Conservation (phyloP, 1,140 invertebrate species). For the Nylanderia fulva region DNA sequence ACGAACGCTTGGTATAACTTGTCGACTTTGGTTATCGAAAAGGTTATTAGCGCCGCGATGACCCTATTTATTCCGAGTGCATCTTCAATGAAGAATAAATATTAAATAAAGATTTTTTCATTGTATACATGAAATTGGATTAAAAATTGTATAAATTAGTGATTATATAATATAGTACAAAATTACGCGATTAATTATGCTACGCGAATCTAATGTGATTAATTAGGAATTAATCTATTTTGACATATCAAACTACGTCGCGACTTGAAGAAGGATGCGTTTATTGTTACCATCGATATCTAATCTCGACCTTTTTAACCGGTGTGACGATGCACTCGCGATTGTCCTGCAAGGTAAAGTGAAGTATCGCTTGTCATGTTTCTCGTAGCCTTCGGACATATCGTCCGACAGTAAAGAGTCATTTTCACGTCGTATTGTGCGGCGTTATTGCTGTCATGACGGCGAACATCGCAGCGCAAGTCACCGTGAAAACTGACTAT, state of each 20-base stretch:
- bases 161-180: background rate
- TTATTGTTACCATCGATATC: conserved; percentile 68
- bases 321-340: conserved; percentile 66
- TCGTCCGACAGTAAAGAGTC: conserved; percentile 63
- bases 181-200: conserved; percentile 30
- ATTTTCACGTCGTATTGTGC: conserved; percentile 58
- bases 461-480: conserved; percentile 37
- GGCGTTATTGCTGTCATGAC: conserved; percentile 52
- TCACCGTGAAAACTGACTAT: conserved; percentile 55
- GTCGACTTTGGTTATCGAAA: too few species aligned
- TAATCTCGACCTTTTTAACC: conserved; percentile 55
- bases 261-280: background rate
- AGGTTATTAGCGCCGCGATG: background rate
- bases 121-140: background rate
- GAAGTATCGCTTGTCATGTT: conserved; percentile 66
- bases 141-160: background rate
- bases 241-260: background rate
- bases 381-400: conserved; percentile 52
- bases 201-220: background rate
- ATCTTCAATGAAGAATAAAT: background rate
- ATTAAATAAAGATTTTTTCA: background rate
- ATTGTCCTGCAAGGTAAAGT: conserved; percentile 62
- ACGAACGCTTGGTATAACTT: too few species aligned
- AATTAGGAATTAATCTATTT: conserved; percentile 26
- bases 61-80: background rate